Evolutionary conservation across 2,888 invertebrate genomes (phyloP), one percentile per base, ranked within the genome.

Genomic region (Electrophaes corylata): DNA sequence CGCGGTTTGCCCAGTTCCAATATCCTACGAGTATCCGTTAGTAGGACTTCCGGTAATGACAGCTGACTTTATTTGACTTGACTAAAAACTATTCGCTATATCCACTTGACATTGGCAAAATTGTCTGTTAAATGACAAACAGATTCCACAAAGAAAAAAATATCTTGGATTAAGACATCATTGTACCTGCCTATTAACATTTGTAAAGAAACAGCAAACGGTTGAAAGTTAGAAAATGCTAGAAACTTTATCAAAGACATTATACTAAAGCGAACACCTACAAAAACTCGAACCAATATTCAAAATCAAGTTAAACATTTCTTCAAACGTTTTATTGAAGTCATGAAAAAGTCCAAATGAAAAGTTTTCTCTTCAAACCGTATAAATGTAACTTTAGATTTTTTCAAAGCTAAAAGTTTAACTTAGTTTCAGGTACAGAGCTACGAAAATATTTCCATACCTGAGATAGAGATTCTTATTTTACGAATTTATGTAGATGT

Each of bases 341-440:
- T 50, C 46, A 33, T 23, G 31, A 43, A 48, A 54, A 52, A 51
- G 43, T 51, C 50, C 18, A 26, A 41, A 31, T 33, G 49, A 58
- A 58, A 62, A 49, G 39, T 55, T 61, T 29, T 16, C 12, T 39
- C 43, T 51, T 52, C 45, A 45, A 45, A 48, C 52, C 58, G 55
- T 46, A 56, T 53, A 59, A 57, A 54, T 45, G 53, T 49, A 37
- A 37, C 14, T 49, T 35, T 40, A 43, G 18, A 39, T 20, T 57
- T 57, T 56, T 57, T 43, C 50, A 16, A 18, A 40, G 14, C 10
- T 57, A 26, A 44, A 31, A 26, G 47, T 20, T 57, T 46, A 12
- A 8, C 14, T 14, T 12, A 29, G 43, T 26, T 47, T 43, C 14
- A 1, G 31, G 16, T 39, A 39, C 11, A 44, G 52, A 52, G 46